Conservation (phyloP, 1,140 invertebrate species). For the Neotoxoptera formosana region DNA sequence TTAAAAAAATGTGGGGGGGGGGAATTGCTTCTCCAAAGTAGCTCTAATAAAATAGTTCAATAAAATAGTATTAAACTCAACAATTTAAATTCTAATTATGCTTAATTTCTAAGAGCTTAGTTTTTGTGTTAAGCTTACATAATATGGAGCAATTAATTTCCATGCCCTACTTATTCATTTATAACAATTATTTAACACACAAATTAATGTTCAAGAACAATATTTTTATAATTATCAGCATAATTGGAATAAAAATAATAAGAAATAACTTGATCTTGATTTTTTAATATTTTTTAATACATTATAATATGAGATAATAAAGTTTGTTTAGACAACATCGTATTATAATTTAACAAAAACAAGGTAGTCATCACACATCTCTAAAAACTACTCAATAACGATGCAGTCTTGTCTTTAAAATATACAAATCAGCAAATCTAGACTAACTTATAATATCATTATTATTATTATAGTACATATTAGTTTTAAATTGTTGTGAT, state of each 20-base stretch:
- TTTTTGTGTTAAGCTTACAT: neutral
- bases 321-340: neutral
- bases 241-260: neutral
- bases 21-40: neutral
- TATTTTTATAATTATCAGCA: neutral
- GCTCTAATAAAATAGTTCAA: neutral
- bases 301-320: neutral
- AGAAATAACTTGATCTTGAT: neutral
- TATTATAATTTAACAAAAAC: neutral
- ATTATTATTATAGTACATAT: neutral
- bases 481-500: neutral
- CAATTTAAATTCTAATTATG: neutral
- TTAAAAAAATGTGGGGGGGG: neutral
- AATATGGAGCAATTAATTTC: neutral
- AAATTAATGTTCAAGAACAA: neutral
- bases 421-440: neutral
- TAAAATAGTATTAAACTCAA: neutral
- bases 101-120: neutral
- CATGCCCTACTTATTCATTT: neutral
- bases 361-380: neutral
- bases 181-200: neutral
- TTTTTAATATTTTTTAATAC: neutral
- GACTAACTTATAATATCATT: neutral
- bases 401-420: constrained; percentile 20
- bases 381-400: constrained; percentile 34